Base-by-base conservation (phyloP, 35 echinoderm and acorn worm species). In the Chiridota heheva region DNA sequence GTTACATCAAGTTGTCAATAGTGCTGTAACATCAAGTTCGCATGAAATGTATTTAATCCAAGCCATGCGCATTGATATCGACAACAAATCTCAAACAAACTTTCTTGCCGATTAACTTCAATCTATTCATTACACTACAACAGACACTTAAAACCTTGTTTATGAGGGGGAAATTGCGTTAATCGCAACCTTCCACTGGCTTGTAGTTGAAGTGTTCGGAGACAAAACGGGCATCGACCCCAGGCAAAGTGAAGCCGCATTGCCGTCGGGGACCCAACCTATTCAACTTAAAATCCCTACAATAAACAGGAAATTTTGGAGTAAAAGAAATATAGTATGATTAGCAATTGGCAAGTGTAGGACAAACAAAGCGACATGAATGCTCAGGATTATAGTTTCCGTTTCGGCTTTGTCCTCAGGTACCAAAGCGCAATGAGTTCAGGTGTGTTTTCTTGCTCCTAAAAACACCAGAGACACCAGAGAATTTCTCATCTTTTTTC, bases 251-350 rank as follows among this genome's bases (percentile, higher is more conserved):
- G 37, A n/a, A 56, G 60, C 45, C n/a, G n/a, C n/a, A n/a, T n/a
- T n/a, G 73, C 73, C 73, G 10, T 16, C 17, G 73, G 73, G 73
- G 48, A 37, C 48, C 44, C 20, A 60, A 77, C 37, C 48, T 27
- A 40, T 32, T 22, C n/a, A 58, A 77, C 56, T 36, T 40, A 35
- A 58, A 77, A 77, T 77, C 73, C 73, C 45, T 60, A 32, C 48
- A 40, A 51, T 77, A 77, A 77, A 77, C 73, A 77, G 73, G 73
- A 60, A 77, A 77, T 59, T 59, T 59, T 77, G 39, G 48, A 46
- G 29, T 77, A 51, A 36, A 31, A 12, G 10, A 55, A 43, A 24
- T 77, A 77, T 77, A 77, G 29, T 37, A 46, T 36, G 73, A 56
- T 56, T 77, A 77, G 73, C 12, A 17, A 77, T 10, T 56, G 73